Evolutionary conservation across 2,113 vertebrate genomes (phyloP).

Genomic region (human): GRCh38 chr6:126653501-126654000

Average conservation of each 20-base stretch:
- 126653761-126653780: background rate
- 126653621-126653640: conserved; percentile 5
- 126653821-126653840: background rate
- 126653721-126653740: background rate
- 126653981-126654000: no score
- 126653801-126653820: background rate
- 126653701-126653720: background rate
- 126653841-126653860: background rate
- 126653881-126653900: background rate
- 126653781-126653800: background rate
- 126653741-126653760: background rate
- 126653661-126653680: background rate
- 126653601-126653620: background rate
- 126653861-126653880: background rate
- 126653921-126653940: no score
- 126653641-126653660: conserved; percentile 28
- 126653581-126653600: background rate
- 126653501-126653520: conserved; percentile 38
- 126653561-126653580: background rate
- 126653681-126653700: background rate
- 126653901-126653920: no score
- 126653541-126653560: background rate
- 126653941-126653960: no score
- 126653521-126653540: conserved; percentile 35
- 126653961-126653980: no score